These are phyloP conservation scores for Orthochromis indermauri DNA, from an alignment of 2,113 vertebrate species.

Conservation along the genomic window DNA sequence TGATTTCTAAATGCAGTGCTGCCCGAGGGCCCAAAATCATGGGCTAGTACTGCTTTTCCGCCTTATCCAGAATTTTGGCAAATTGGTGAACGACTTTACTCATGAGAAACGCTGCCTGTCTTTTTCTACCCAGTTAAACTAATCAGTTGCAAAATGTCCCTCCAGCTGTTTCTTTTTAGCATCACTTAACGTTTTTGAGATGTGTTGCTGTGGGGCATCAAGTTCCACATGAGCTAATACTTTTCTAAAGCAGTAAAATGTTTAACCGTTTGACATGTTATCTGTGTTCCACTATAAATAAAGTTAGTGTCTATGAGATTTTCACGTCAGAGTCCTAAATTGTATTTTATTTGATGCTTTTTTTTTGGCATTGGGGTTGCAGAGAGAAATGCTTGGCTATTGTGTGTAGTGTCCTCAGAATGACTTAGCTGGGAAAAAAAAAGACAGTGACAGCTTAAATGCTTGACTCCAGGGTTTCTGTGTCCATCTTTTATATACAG, in stretches of 20 bases:
- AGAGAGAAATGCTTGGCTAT: not conserved
- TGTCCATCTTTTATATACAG: not conserved
- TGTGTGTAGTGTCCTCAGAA: not conserved
- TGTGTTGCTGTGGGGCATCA: not conserved
- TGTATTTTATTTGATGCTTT: not conserved
- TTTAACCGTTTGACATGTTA: not conserved
- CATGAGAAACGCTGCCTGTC: not conserved
- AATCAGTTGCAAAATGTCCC: not conserved
- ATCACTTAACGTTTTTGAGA: not conserved
- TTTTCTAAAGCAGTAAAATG: not conserved
- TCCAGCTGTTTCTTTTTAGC: not conserved
- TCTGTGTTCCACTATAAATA: not conserved
- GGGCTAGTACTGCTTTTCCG: not conserved
- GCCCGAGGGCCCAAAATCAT: not conserved
- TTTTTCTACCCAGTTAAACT: not conserved
- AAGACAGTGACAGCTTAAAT: not conserved
- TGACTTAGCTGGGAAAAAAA: fast-evolving
- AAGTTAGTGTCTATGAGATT: not conserved
- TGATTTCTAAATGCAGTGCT: not conserved
- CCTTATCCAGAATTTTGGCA: not conserved
- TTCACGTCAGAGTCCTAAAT: not conserved
- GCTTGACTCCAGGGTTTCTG: not conserved
- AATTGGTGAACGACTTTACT: not conserved
- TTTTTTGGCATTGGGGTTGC: not conserved
- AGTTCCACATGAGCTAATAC: not conserved